Base-by-base conservation (phyloP, 2,888 invertebrate genomes). In the Stomorhina lunata region DNA sequence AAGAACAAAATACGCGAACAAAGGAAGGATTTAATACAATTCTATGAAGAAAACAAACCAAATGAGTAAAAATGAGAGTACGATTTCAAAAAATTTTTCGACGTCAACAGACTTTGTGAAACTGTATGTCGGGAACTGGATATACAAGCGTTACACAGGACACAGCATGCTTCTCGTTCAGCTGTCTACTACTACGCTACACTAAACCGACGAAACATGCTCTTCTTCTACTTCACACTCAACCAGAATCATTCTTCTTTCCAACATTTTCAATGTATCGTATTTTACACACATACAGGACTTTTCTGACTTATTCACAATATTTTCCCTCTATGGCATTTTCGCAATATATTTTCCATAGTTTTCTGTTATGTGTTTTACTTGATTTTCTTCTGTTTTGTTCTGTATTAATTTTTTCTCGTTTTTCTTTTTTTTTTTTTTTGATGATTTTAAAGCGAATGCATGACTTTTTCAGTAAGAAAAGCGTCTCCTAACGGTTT, bases 401-500 rank as follows among this genome's bases (percentile, higher is more conserved):
- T 77, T 53, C 55, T 57, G 7, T 43, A 43, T 43, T 43, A n/a
- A 43, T 1, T 43, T 32, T 6, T 32, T 43, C 17, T 43, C 43
- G n/a, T 7, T n/a, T 43, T n/a, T n/a, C 5, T 25, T 7, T 22
- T 55, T 53, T 40, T 69, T 10, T 43, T 55, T 69, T 57, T 81
- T 72, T 78, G 17, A 59, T 75, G 69, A 65, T 73, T 69, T 75
- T 65, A 10, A 53, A 86, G 86, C 87, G 87, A 88, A 88, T 87
- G 88, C 87, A 86, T 88, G 84, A 83, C 48, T 81, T 84, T 84
- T 91, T 91, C 90, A 91, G 91, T 91, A 90, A 91, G 90, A 91
- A 91, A 91, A 91, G 90, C 91, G 91, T 91, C 91, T 91, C 91
- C 90, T 90, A 90, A 90, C 91, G 91, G 91, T 91, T 89, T 91